Evolutionary conservation across 1,140 invertebrate genomes (phyloP), one percentile per base, ranked within the genome.

Genomic region (Nilaparvata lugens): DNA sequence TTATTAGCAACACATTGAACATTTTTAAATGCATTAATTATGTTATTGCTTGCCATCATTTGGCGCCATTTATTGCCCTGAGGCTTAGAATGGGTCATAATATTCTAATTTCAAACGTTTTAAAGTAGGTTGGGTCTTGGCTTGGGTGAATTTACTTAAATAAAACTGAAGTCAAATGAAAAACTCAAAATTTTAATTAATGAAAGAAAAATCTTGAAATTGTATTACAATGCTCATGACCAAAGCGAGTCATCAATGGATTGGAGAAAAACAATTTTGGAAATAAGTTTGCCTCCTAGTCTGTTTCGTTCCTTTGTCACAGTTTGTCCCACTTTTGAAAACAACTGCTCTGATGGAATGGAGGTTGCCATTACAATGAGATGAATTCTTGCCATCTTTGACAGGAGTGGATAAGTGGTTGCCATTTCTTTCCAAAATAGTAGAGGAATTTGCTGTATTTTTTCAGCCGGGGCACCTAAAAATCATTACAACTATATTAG

Each of bases 301-400:
- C 43, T 45, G 19, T 19, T 45, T n/a, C 13, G 43, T n/a, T n/a
- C 43, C 43, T 45, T 45, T 16, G 3, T 56, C n/a, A 56, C 54
- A 28, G 54, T 56, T 56, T 56, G 54, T 31, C 56, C 56, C 40
- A 58, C 56, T 58, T 58, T 58, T 18, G 56, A 58, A 24, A 58
- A 58, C 40, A 58, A 35, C 35, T 58, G 35, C 40, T 58, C 35
- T 19, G 38, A 58, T 18, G 35, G 35, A 16, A 58, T 42, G 13
- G 43, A 45, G n/a, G 43, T 45, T n/a, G 43, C 43, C 43, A 45
- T 45, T 19, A 19, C 19, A 45, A 45, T 45, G 6, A 58, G 35
- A 58, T 58, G 25, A 48, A 13, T 58, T 48, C 51, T 58, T 18
- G 21, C 42, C 13, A 58, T 23, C 43, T 58, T 31, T 48, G 42